phyloP scores from a whole-genome alignment of 2,797 vertebrate genomes.

The Urophycis tenuis region DNA sequence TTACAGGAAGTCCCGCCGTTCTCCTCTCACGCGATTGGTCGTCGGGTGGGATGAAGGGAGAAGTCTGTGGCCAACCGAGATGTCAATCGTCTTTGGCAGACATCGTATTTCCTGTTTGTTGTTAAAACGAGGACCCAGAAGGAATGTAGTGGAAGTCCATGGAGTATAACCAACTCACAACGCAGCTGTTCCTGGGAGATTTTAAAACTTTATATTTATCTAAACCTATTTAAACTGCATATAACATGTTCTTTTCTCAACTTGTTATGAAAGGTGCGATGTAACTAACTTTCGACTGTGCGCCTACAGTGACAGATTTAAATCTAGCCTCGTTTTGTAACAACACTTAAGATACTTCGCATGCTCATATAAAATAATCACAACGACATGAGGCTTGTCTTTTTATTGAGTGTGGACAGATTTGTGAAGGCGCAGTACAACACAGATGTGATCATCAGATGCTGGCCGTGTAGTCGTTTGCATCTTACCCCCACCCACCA shows the following conservation, averaged over 20 bases:
- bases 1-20: constrained; percentile 86
- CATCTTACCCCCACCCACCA: too few species aligned
- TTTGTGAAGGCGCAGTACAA: background rate
- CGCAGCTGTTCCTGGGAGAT: background rate
- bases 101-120: constrained; percentile 74
- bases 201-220: background rate
- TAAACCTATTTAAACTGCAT: too few species aligned
- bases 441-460: background rate
- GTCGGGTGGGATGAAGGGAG: background rate
- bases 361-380: background rate
- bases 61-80: constrained; percentile 41
- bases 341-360: too few species aligned
- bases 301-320: too few species aligned
- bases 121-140: constrained; percentile 38
- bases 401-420: background rate
- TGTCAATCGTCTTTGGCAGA: constrained; percentile 42
- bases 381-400: background rate
- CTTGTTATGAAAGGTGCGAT: too few species aligned
- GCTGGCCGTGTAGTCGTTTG: background rate
- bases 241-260: too few species aligned
- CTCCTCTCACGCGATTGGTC: constrained; percentile 71
- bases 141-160: constrained; percentile 44
- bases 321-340: too few species aligned
- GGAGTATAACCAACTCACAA: background rate
- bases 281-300: too few species aligned